Evolutionary conservation across 2,113 vertebrate genomes (phyloP).

Genomic region (Mus pahari): DNA sequence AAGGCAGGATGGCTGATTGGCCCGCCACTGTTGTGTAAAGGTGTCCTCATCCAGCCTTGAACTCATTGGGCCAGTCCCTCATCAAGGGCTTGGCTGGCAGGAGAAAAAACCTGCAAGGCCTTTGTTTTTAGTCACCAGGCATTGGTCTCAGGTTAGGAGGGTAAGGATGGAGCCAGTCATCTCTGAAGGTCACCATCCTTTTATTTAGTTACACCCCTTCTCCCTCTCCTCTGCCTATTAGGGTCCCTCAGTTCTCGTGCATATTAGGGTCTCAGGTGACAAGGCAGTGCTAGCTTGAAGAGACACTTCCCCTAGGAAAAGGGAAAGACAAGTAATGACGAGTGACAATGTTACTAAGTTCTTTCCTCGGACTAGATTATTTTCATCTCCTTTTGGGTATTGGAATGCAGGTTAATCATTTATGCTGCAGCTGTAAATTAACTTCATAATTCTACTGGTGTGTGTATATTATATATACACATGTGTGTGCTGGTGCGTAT

Average conservation of each 20-base stretch:
- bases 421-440: background rate
- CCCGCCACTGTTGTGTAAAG: too few relatives aligned
- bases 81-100: background rate
- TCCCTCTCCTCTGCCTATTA: background rate
- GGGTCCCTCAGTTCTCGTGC: background rate
- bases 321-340: background rate
- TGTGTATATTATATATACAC: background rate
- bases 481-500: background rate
- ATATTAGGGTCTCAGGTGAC: background rate
- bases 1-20: too few relatives aligned
- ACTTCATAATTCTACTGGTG: background rate
- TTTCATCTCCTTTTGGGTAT: conserved; percentile 25
- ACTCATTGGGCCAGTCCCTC: background rate
- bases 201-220: background rate
- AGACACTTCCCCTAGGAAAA: background rate
- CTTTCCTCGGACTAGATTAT: background rate
- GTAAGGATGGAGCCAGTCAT: background rate
- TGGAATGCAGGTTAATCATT: conserved; percentile 10
- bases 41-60: background rate
- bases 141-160: background rate
- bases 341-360: background rate
- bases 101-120: background rate
- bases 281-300: background rate
- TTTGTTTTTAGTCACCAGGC: background rate
- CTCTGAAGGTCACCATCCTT: background rate